phyloP scores from a whole-genome alignment of 2,113 vertebrate species.

The Esox niger region DNA sequence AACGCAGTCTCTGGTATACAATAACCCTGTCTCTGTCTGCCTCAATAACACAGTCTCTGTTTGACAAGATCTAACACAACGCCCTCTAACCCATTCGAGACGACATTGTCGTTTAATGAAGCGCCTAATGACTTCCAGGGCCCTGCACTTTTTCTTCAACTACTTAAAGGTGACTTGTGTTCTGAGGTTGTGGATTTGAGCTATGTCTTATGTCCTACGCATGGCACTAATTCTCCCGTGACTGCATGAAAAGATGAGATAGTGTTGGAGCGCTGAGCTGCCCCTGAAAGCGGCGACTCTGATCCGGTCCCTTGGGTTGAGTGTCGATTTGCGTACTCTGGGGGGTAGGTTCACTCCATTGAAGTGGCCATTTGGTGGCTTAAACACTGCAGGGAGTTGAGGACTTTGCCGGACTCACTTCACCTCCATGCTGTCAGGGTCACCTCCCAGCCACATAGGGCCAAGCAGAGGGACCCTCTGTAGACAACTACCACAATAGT shows the following conservation, averaged over 20 bases:
- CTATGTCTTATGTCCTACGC: too few relatives aligned
- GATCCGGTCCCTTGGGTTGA: slow-evolving; percentile 52
- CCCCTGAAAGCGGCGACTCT: slow-evolving; percentile 21
- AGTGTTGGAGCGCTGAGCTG: slow-evolving; percentile 36
- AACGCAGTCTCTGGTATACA: too few relatives aligned
- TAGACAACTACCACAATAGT: too few relatives aligned
- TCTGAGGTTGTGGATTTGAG: slow-evolving; percentile 56
- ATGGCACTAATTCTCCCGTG: too few relatives aligned
- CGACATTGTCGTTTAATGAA: slow-evolving; percentile 1
- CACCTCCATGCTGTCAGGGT: slow-evolving; percentile 44
- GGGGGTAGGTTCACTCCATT: slow-evolving; percentile 64
- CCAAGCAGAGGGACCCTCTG: slow-evolving; percentile 54
- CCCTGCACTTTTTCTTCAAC: slow-evolving; percentile 19
- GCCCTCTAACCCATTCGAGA: neutral
- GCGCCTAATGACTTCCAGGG: slow-evolving; percentile 6
- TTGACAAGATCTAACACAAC: slow-evolving; percentile 17
- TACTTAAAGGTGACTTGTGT: slow-evolving; percentile 23
- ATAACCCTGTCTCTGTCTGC: slow-evolving; percentile 2
- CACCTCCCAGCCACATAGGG: slow-evolving; percentile 41
- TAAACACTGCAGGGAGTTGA: slow-evolving; percentile 42
- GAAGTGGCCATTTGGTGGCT: slow-evolving; percentile 57
- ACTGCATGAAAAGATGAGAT: too few relatives aligned
- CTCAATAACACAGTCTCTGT: slow-evolving; percentile 36
- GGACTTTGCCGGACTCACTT: too few relatives aligned
- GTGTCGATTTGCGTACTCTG: too few relatives aligned